These are phyloP conservation scores for Hymenochirus boettgeri DNA, from an alignment of 2,113 vertebrate genomes.

Conservation along the genomic window DNA sequence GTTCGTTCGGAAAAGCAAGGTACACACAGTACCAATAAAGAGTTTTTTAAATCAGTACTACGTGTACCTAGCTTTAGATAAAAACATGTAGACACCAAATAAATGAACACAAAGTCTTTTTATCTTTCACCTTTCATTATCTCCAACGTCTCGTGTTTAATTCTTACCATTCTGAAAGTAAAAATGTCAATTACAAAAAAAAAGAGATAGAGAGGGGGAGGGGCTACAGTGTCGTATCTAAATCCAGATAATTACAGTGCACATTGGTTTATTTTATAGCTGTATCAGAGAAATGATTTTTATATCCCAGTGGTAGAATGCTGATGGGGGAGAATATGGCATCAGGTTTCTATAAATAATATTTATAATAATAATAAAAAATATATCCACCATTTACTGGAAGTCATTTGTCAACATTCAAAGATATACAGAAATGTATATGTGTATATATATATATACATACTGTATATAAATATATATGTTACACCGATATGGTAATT, in stretches of 20 bases:
- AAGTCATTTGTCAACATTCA: background rate
- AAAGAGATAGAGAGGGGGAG: no score
- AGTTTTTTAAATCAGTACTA: no score
- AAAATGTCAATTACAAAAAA: slow-evolving; percentile 14
- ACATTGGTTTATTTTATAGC: slow-evolving; percentile 35
- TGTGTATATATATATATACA: no score
- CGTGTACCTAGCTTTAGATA: no score
- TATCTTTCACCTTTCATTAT: background rate
- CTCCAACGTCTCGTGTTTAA: slow-evolving; percentile 5
- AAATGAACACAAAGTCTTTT: background rate
- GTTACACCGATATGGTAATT: background rate
- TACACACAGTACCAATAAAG: no score
- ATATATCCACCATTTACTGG: slow-evolving; percentile 1
- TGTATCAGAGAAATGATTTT: slow-evolving; percentile 33
- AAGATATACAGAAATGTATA: slow-evolving; percentile 28
- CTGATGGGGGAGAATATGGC: slow-evolving; percentile 21
- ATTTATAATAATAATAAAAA: background rate
- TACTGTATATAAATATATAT: no score
- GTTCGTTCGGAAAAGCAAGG: no score
- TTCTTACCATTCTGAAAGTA: background rate
- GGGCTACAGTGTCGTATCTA: background rate
- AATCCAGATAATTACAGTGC: slow-evolving; percentile 35
- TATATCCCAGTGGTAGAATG: slow-evolving; percentile 36
- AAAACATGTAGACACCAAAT: background rate
- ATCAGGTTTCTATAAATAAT: slow-evolving; percentile 22